Evolutionary conservation across 2,113 vertebrate species (phyloP), one percentile per base, ranked within the genome.

Genomic region (Actenoides lindsayi): DNA sequence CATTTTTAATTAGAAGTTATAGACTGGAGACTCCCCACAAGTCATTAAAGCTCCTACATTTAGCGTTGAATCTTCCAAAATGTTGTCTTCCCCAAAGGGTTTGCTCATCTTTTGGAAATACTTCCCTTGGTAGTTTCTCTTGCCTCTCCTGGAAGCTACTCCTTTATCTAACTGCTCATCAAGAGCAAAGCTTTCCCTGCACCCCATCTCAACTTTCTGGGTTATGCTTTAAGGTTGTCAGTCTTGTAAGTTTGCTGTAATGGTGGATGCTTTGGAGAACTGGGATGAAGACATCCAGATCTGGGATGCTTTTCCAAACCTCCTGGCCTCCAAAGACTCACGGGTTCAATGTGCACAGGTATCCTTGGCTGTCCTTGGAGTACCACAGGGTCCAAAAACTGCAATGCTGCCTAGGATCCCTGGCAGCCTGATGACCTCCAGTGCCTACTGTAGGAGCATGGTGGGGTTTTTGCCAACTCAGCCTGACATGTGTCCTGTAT

Each of bases 91-190:
- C 87, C 74, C 65, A 46, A 69, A 85, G 37, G 39, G 18, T 91
- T 87, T 79, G 41, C 77, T 95, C 74, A 79, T 79, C 57, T 91
- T 85, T 87, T 87, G 65, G 44, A 92, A 94, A 95, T 76, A 39
- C 20, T 94, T 93, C 89, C 77, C 44, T 89, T 35, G 62, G 42
- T 91, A 53, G 42, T 71, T 89, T 82, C 69, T 65, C 46, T 94
- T 57, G 44, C 53, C 19, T 94, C 44, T 85, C 14, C 70, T 80
- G 84, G 74, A 76, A 95, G 56, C 35, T 87, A 65, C 27, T 95
- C 31, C 62, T 71, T 85, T 60, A 79, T 87, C 62, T 91, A 91
- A 87, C 60, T 93, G 69, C 65, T 95, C 48, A 73, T 27, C 44
- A 48, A 88, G 71, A 74, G 41, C 33, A 80, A 70, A 73, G 46